Evolutionary conservation across 64 coral and sea anemone genomes (phyloP).

Genomic region (Actinia tenebrosa): DNA sequence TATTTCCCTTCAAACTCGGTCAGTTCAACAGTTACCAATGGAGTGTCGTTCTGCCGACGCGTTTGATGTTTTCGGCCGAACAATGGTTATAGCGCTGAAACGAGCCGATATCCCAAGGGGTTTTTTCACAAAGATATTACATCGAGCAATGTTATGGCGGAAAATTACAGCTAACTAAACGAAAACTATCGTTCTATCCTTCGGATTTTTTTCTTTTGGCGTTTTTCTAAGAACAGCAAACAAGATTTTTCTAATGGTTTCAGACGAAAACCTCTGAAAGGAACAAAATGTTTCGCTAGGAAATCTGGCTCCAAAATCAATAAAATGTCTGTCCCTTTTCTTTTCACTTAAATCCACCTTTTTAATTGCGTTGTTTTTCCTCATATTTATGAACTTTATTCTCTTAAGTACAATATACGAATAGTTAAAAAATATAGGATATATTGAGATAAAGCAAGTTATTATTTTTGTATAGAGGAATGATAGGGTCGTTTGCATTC

Average conservation of each 20-base stretch:
- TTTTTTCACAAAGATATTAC: conserved; percentile 8
- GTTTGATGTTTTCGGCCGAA: conserved; percentile 14
- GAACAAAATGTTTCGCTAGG: neutral
- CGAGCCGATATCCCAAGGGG: conserved; percentile 15
- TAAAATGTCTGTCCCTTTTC: neutral
- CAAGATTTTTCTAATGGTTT: neutral
- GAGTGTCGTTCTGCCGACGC: neutral
- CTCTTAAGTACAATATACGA: neutral
- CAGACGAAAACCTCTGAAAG: neutral
- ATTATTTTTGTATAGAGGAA: neutral
- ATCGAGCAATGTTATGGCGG: neutral
- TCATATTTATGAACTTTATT: neutral
- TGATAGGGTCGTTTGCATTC: neutral
- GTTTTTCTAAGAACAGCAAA: neutral
- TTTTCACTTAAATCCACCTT: neutral
- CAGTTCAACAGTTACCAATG: neutral
- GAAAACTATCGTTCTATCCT: neutral
- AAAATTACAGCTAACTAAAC: neutral
- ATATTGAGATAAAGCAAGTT: neutral
- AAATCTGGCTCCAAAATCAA: conserved; percentile 5
- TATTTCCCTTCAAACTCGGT: conserved; percentile 3
- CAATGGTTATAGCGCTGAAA: conserved; percentile 4
- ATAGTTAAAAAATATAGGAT: neutral
- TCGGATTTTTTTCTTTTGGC: neutral
- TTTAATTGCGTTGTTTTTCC: neutral